Percentiles rank a stretch among this genome's conserved stretches.
phyloP scores from a whole-genome alignment of 2,888 invertebrate genomes.

The Atethmia centrago region DNA sequence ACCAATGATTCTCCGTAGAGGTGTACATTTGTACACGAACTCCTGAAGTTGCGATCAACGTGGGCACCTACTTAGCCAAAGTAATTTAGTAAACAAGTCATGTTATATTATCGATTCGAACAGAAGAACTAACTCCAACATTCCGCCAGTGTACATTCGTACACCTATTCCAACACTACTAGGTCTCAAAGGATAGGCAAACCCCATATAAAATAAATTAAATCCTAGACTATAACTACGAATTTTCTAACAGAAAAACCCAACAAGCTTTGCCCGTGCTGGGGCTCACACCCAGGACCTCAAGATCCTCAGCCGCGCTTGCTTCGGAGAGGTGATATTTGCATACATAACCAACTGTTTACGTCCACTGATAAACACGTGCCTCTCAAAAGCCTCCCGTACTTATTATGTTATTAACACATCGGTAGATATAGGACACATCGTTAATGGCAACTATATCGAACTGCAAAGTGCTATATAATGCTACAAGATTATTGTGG shows the following conservation, averaged over 20 bases:
- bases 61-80: neutral
- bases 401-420: neutral
- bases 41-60: neutral
- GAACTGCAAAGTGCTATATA: neutral
- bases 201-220: neutral
- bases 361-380: neutral
- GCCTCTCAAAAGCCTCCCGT: neutral
- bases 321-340: slow-evolving; percentile 61
- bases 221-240: slow-evolving; percentile 47
- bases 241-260: slow-evolving; percentile 63
- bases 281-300: slow-evolving; percentile 56
- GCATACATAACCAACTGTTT: slow-evolving; percentile 32
- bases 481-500: no score
- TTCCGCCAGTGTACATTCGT: neutral
- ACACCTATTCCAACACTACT: neutral
- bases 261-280: slow-evolving; percentile 57
- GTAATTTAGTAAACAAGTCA: neutral
- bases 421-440: neutral
- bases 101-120: neutral
- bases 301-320: slow-evolving; percentile 56
- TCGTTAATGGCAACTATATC: neutral
- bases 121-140: neutral
- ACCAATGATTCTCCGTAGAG: neutral
- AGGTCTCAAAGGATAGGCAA: slow-evolving; percentile 23
- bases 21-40: neutral